Evolutionary conservation across 2,888 invertebrate species (phyloP).

Genomic region (Ectemnius continuus): DNA sequence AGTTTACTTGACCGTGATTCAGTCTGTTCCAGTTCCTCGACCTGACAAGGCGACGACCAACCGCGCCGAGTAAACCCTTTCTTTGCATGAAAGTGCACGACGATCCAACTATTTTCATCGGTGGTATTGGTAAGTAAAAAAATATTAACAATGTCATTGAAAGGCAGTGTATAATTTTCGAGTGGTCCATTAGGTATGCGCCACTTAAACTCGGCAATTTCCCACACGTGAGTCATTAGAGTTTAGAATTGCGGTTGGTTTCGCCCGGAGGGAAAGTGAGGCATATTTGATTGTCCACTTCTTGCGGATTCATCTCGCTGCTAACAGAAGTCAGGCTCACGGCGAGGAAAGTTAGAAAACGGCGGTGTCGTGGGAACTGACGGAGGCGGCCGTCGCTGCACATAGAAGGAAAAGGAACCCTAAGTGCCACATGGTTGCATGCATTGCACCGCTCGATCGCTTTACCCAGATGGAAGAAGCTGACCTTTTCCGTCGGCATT

Average conservation of each 20-base stretch:
- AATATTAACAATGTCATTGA: no score
- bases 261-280: slow-evolving; percentile 37
- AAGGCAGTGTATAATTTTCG: no score
- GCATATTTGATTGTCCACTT: slow-evolving; percentile 28
- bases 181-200: no score
- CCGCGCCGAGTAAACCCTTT: no score
- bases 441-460: slow-evolving; percentile 25
- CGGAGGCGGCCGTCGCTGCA: slow-evolving; percentile 15
- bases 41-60: no score
- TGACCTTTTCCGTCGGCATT: slow-evolving; percentile 50
- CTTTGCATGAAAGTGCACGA: no score
- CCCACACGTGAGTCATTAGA: background rate
- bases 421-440: slow-evolving; percentile 7
- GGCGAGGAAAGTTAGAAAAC: slow-evolving; percentile 49
- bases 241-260: background rate
- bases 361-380: slow-evolving; percentile 42
- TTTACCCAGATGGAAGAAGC: slow-evolving; percentile 44
- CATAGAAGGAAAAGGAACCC: slow-evolving; percentile 30
- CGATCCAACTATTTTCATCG: no score
- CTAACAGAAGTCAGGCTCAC: slow-evolving; percentile 6
- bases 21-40: no score
- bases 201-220: background rate
- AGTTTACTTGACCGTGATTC: no score
- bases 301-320: slow-evolving; percentile 35
- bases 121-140: no score